A percentile compares a stretch with the other conserved stretches of the same genome.
phyloP scores from a whole-genome alignment of 1,140 invertebrate species.

The Lepeophtheirus salmonis region DNA sequence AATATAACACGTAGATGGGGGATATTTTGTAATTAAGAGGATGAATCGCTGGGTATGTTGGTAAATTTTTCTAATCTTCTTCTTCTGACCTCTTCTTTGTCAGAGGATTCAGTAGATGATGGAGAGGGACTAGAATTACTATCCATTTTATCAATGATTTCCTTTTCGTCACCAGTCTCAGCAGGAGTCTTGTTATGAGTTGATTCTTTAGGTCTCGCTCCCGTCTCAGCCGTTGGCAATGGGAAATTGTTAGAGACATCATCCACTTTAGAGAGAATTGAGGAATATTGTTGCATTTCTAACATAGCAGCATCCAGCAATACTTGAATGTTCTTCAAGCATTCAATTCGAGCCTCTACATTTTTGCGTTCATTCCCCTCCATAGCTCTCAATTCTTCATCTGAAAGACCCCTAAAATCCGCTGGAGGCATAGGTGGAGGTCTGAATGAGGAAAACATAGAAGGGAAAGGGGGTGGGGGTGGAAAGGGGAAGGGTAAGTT shows the following conservation, averaged over 20 bases:
- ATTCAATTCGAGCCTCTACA: conserved; percentile 69
- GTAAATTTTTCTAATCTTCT: neutral
- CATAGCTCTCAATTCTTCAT: conserved; percentile 64
- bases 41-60: neutral
- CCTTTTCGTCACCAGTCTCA: too few species aligned
- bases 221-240: too few species aligned
- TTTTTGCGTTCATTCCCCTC: conserved; percentile 68
- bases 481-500: neutral
- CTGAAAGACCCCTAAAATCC: conserved; percentile 36
- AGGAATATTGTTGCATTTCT: conserved; percentile 70
- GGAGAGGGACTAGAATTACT: too few species aligned
- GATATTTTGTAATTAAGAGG: neutral
- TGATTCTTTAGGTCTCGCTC: too few species aligned
- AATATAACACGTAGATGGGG: too few species aligned
- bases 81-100: neutral
- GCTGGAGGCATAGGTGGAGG: conserved; percentile 5
- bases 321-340: conserved; percentile 61
- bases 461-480: conserved; percentile 17
- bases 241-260: neutral
- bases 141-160: neutral
- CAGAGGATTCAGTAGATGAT: neutral
- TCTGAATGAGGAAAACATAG: neutral
- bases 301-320: conserved; percentile 69
- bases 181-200: too few species aligned
- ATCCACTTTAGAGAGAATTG: conserved; percentile 30